Percentiles rank a stretch among this genome's conserved stretches.
Conservation (phyloP, 1,140 invertebrate genomes). For the Galleria mellonella region DNA sequence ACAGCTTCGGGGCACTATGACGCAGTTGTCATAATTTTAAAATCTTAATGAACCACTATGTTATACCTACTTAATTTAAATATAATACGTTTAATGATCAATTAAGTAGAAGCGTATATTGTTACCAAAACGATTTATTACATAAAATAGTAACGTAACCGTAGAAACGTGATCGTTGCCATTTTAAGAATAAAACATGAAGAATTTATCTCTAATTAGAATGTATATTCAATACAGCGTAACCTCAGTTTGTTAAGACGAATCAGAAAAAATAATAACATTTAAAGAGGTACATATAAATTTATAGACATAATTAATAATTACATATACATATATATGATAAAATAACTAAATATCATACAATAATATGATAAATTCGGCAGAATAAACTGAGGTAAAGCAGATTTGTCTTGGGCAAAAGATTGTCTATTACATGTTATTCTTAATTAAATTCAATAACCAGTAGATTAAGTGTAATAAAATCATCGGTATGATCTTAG, state of each 20-base stretch:
- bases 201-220: slow-evolving; percentile 30
- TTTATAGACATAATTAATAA: slow-evolving; percentile 2
- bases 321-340: slow-evolving; percentile 1
- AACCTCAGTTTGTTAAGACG: slow-evolving; percentile 28
- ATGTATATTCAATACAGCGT: slow-evolving; percentile 28
- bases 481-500: slow-evolving; percentile 38
- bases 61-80: slow-evolving; percentile 70
- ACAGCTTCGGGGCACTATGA: slow-evolving; percentile 34
- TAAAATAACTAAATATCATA: slow-evolving; percentile 12
- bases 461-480: slow-evolving; percentile 65
- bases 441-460: slow-evolving; percentile 37
- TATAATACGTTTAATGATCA: slow-evolving; percentile 65
- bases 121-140: slow-evolving; percentile 36
- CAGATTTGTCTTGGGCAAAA: slow-evolving; percentile 11
- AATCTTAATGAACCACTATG: slow-evolving; percentile 56
- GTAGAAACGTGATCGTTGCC: not conserved
- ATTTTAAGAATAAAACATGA: slow-evolving; percentile 27
- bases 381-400: slow-evolving; percentile 44
- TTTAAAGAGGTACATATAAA: slow-evolving; percentile 8
- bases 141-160: slow-evolving; percentile 18
- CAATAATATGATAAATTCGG: slow-evolving; percentile 18
- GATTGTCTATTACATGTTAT: slow-evolving; percentile 31
- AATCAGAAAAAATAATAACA: slow-evolving; percentile 15
- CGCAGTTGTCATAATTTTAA: slow-evolving; percentile 65
- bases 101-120: slow-evolving; percentile 67